Conservation (phyloP, 2,113 vertebrate genomes). For the Pontoporia blainvillei region DNA sequence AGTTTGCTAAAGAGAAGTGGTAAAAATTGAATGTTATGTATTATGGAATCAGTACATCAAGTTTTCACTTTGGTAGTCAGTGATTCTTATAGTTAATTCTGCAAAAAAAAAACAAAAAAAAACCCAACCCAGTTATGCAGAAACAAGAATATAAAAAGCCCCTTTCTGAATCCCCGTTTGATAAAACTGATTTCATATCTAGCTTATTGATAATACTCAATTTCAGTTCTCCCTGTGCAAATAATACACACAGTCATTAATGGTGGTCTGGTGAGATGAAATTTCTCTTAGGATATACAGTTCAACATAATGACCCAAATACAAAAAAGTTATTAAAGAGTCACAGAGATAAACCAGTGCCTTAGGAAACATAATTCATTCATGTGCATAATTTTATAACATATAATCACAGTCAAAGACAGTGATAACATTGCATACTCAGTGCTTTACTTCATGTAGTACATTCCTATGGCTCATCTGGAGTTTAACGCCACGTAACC, state of each 20-base stretch:
- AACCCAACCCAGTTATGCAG: constrained; percentile 33
- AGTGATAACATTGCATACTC: constrained; percentile 67
- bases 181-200: constrained; percentile 45
- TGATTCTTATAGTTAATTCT: constrained; percentile 60
- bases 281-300: not conserved
- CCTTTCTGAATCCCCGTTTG: constrained; percentile 1
- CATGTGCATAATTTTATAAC: constrained; percentile 47
- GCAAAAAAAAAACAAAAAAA: constrained; percentile 55
- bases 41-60: constrained; percentile 54
- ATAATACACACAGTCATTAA: not conserved
- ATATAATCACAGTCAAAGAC: constrained; percentile 60
- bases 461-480: constrained; percentile 72
- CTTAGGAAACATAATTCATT: constrained; percentile 51
- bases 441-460: constrained; percentile 76
- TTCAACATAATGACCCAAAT: constrained; percentile 48
- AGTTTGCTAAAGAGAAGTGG: constrained; percentile 45
- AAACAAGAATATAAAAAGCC: constrained; percentile 54
- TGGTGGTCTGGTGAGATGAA: not conserved
- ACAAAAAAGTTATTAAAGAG: constrained; percentile 37
- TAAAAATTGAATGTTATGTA: constrained; percentile 55
- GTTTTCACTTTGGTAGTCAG: constrained; percentile 42
- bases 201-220: constrained; percentile 31
- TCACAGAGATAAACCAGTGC: constrained; percentile 52
- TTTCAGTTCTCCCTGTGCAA: constrained; percentile 51
- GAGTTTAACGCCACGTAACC: constrained; percentile 52